Conservation (phyloP, 2,888 invertebrate species). For the Cryptophagus acutangulus region DNA sequence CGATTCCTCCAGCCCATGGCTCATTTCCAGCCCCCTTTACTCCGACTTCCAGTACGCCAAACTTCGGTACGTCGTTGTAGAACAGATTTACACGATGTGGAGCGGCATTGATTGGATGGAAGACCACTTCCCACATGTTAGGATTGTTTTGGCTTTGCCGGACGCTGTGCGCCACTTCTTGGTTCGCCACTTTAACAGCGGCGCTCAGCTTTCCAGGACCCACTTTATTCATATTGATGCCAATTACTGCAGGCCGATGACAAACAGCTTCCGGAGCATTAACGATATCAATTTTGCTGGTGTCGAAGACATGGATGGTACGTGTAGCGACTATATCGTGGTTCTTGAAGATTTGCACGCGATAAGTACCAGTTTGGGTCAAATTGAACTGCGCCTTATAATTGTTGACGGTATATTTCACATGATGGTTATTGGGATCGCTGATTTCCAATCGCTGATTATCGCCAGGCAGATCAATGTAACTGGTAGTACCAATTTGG, state of each 20-base stretch:
- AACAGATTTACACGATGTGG: constrained; percentile 81
- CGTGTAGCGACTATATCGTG: constrained; percentile 41
- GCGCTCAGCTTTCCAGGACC: constrained; percentile 82
- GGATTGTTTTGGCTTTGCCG: constrained; percentile 66
- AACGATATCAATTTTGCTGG: constrained; percentile 48
- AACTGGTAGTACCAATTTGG: constrained; percentile 60
- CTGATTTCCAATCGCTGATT: constrained; percentile 62
- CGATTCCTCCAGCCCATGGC: constrained; percentile 66
- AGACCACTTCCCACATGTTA: constrained; percentile 75
- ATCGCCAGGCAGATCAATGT: constrained; percentile 55
- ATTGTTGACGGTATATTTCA: constrained; percentile 44
- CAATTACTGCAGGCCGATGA: constrained; percentile 75
- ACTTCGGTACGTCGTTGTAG: constrained; percentile 78
- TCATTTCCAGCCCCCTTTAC: constrained; percentile 48
- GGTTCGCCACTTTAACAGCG: constrained; percentile 73
- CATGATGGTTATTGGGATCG: constrained; percentile 58
- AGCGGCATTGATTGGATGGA: constrained; percentile 82
- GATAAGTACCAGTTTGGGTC: constrained; percentile 55
- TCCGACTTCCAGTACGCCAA: constrained; percentile 55
- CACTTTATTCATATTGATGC: constrained; percentile 59
- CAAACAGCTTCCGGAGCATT: constrained; percentile 63
- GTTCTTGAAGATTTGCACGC: constrained; percentile 31
- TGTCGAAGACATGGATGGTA: constrained; percentile 69
- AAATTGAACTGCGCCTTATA: constrained; percentile 50
- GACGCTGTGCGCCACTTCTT: constrained; percentile 76